These are phyloP conservation scores for Rhea pennata DNA, from an alignment of 2,113 vertebrate species.

Conservation along the genomic window DNA sequence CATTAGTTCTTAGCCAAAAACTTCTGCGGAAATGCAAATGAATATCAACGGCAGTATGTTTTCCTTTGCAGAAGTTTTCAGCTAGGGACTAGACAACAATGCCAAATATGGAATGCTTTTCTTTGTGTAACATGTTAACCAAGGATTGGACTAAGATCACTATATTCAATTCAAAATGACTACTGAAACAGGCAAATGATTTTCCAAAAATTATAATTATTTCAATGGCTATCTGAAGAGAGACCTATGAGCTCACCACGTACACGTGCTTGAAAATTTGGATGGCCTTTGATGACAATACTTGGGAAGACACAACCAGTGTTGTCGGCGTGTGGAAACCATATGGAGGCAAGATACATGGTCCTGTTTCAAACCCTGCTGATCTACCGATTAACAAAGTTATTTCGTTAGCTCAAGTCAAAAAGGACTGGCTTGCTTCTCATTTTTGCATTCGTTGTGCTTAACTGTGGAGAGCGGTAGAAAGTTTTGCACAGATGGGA, in stretches of 20 bases:
- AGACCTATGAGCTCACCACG: neutral
- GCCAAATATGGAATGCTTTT: neutral
- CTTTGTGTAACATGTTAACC: neutral
- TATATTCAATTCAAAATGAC: neutral
- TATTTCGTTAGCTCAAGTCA: neutral
- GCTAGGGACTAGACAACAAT: neutral
- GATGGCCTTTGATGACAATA: neutral
- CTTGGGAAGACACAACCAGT: neutral
- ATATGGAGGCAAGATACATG: accelerated
- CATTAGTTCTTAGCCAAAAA: neutral
- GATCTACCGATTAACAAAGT: neutral
- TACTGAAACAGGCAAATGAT: neutral
- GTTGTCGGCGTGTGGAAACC: accelerated
- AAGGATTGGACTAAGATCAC: neutral
- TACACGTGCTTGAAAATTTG: neutral
- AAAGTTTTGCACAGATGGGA: neutral
- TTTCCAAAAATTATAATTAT: neutral
- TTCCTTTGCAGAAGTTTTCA: neutral
- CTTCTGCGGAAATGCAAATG: neutral
- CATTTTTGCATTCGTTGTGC: neutral
- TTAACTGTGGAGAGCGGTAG: neutral
- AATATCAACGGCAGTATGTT: neutral
- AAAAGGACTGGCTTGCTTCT: neutral
- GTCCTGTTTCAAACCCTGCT: neutral
- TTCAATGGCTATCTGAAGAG: neutral